A percentile compares a stretch with the other conserved stretches of the same genome.
Evolutionary conservation across 92 coral and sea anemone species (phyloP).

Genomic region (Phenganax subtilis): DNA sequence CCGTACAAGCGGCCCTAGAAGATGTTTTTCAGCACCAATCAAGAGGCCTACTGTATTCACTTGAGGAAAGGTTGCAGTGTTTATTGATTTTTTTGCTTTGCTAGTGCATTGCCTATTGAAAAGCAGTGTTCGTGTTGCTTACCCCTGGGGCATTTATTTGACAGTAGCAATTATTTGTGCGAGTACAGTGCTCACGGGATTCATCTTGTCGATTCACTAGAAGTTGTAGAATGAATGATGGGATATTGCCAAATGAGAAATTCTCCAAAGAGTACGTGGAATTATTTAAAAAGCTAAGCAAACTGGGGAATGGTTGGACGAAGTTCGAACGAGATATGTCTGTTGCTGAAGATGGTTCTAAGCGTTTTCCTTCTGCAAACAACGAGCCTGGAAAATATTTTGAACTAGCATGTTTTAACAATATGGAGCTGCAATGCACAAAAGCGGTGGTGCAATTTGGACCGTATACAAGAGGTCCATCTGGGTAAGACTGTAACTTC

Average conservation of each 20-base stretch:
- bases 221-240: conserved; percentile 29
- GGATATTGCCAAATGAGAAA: conserved; percentile 55
- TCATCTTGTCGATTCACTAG: no score
- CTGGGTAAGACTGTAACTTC: conserved; percentile 50
- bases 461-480: conserved; percentile 63
- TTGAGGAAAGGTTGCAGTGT: no score
- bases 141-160: no score
- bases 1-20: no score
- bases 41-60: no score
- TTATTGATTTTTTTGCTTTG: no score
- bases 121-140: no score
- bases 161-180: no score
- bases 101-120: no score
- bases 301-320: conserved; percentile 61
- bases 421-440: conserved; percentile 46
- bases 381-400: conserved; percentile 61
- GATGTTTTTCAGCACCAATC: no score
- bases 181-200: no score
- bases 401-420: conserved; percentile 61
- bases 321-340: not conserved
- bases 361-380: conserved; percentile 46
- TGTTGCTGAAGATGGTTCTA: conserved; percentile 43
- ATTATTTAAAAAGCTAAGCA: conserved; percentile 55
- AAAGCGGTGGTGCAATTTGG: conserved; percentile 87
- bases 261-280: conserved; percentile 56